A percentile compares a stretch with the other conserved stretches of the same genome.
phyloP scores from a whole-genome alignment of 2,113 vertebrate species.

The Menura novaehollandiae region DNA sequence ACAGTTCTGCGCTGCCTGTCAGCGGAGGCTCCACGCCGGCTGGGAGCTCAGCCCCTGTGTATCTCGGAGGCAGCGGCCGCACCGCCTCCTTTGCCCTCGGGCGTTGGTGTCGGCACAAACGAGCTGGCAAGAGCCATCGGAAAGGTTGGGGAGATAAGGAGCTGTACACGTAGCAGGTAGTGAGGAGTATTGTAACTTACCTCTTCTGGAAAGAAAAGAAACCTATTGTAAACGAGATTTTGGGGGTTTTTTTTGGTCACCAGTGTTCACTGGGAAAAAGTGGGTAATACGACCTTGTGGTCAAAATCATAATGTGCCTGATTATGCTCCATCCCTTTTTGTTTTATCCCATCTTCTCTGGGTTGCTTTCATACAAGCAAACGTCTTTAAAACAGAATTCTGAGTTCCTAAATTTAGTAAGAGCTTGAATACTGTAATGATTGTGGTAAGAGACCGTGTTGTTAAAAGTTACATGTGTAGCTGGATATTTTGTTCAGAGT shows the following conservation, averaged over 20 bases:
- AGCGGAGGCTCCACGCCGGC: accelerated
- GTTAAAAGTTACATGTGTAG: neutral
- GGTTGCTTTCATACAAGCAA: neutral
- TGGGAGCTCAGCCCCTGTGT: neutral
- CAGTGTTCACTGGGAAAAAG: neutral
- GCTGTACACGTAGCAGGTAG: neutral
- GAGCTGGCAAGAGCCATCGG: neutral
- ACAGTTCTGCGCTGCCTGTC: neutral
- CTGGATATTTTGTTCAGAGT: neutral
- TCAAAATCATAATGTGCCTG: accelerated
- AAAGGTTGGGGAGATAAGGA: neutral
- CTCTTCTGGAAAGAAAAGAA: neutral
- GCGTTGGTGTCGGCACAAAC: neutral
- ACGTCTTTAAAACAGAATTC: neutral
- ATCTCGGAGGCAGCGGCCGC: neutral
- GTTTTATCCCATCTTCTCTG: neutral
- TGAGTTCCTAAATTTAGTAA: neutral
- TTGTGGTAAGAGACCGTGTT: neutral
- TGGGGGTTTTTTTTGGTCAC: neutral
- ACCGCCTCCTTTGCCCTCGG: neutral
- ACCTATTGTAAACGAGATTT: neutral
- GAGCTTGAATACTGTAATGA: neutral
- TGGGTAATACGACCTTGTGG: neutral
- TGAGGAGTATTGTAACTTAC: neutral
- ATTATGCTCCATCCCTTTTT: neutral